Evolutionary conservation across 2,797 vertebrate species (phyloP), one percentile per base, ranked within the genome.

Genomic region (Perodicticus potto): DNA sequence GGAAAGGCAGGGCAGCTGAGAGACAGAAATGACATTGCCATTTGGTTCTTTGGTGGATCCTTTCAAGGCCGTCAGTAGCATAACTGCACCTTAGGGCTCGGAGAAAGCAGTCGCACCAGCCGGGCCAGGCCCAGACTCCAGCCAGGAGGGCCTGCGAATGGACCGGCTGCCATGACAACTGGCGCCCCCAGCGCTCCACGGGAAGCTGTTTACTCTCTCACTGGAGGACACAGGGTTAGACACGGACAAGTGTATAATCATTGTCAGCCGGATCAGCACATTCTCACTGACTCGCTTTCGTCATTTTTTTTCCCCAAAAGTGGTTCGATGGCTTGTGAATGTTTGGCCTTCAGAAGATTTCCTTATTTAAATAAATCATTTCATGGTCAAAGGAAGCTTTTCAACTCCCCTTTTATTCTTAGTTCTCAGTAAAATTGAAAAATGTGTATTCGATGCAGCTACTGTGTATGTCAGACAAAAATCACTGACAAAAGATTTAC

Each of bases 341-440:
- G 40, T 95, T 94, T 94, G 96, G 55, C 87, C 78, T 93, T 91
- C 81, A 92, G 74, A 82, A 93, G 67, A 81, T 57, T 91, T 89
- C 83, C 72, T 85, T 70, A 72, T 94, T 93, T 94, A 86, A 94
- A 93, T 94, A 96, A 95, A 67, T 93, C 73, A 89, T 89, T 90
- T 92, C 74, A 86, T 59, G 73, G 82, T 94, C 85, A 95, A 96
- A 97, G 59, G 65, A 88, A 93, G 63, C 89, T 94, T 97, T 96
- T 95, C 86, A 45, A 34, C 72, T 94, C 32, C 17, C 11, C 11
- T 90, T 74, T 81, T 86, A 76, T 77, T 91, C 77, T 61, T 69
- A 87, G 81, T 85, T 65, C 57, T 85, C 7, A 70, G 53, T 87
- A 81, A 72, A 81, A 90, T 69, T 69, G 16, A 69, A 78, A 74